These are phyloP conservation scores for Corythornis cristatus DNA, from an alignment of 2,113 vertebrate genomes.

Conservation along the genomic window DNA sequence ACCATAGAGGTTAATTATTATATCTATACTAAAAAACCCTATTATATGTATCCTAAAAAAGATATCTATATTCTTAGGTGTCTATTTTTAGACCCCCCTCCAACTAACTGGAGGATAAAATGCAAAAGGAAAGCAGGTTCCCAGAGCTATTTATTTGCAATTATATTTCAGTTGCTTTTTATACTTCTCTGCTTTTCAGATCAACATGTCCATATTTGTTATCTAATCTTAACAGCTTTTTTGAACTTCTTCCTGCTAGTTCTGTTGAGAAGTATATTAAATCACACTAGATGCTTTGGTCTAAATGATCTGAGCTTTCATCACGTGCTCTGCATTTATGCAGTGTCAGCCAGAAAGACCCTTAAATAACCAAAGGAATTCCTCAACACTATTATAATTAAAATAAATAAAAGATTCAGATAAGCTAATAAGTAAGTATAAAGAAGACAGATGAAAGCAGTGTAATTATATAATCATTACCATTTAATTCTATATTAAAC, in stretches of 20 bases:
- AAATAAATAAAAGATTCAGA: not conserved
- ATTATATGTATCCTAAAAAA: not conserved
- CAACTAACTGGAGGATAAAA: not conserved
- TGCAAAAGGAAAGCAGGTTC: not conserved
- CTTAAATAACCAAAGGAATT: not conserved
- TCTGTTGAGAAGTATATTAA: not conserved
- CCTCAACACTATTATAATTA: not conserved
- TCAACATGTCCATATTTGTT: not conserved
- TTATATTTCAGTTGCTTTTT: not conserved
- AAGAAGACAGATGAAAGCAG: not conserved
- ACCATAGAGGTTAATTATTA: not conserved
- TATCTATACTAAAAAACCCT: not conserved
- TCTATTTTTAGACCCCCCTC: not conserved
- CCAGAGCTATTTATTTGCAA: not conserved
- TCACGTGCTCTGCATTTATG: fast-evolving
- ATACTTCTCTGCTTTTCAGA: not conserved
- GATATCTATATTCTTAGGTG: not conserved
- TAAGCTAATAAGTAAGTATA: not conserved
- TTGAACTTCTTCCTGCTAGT: not conserved
- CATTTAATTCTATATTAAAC: not conserved
- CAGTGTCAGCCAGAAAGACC: not conserved
- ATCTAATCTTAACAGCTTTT: not conserved
- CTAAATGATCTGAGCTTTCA: not conserved
- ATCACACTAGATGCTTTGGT: not conserved
- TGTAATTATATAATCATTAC: not conserved